These are phyloP conservation scores for Neoarius graeffei DNA, from an alignment of 2,113 vertebrate genomes.

Conservation along the genomic window DNA sequence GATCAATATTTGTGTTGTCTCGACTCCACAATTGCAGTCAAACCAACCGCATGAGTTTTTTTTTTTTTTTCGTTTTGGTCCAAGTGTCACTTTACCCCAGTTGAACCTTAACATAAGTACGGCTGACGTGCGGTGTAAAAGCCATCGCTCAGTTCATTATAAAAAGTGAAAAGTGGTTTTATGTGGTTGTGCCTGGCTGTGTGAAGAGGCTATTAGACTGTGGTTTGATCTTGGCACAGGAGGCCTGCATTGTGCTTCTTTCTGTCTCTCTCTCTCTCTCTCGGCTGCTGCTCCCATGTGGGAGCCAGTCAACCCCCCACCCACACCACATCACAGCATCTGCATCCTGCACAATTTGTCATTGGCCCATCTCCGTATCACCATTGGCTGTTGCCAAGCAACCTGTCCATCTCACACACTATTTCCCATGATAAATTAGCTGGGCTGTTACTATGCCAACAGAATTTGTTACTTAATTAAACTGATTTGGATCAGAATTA, in stretches of 20 bases:
- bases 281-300: conserved; percentile 57
- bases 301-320: conserved; percentile 66
- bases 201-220: conserved; percentile 49
- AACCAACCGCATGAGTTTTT: neutral
- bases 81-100: conserved; percentile 29
- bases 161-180: conserved; percentile 46
- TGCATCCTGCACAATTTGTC: conserved; percentile 82
- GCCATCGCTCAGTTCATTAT: conserved; percentile 41
- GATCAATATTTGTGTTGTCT: conserved; percentile 41
- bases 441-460: conserved; percentile 93
- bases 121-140: conserved; percentile 28
- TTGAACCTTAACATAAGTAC: conserved; percentile 9
- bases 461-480: conserved; percentile 97
- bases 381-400: conserved; percentile 92
- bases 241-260: conserved; percentile 46
- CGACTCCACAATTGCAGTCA: conserved; percentile 6
- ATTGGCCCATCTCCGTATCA: conserved; percentile 71
- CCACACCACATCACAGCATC: conserved; percentile 75
- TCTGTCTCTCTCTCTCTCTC: conserved; percentile 58
- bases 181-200: conserved; percentile 42
- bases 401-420: conserved; percentile 84
- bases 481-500: conserved; percentile 88
- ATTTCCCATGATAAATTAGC: conserved; percentile 93
- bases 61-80: neutral
- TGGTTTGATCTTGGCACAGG: conserved; percentile 51